Conservation (phyloP, 2,113 vertebrate genomes). For the Corythornis cristatus region DNA sequence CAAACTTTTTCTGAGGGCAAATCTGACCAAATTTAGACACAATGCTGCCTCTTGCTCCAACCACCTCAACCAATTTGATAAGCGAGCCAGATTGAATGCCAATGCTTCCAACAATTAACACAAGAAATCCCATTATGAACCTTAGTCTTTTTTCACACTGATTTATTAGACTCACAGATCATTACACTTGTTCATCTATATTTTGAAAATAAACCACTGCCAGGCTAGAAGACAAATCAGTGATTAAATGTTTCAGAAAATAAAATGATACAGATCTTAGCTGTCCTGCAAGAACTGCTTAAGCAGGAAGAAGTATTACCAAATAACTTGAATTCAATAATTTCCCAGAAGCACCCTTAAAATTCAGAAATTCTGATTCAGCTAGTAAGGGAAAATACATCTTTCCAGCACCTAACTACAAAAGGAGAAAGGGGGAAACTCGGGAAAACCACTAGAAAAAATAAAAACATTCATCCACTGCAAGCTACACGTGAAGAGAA, state of each 20-base stretch:
- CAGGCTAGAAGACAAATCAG: conserved; percentile 41
- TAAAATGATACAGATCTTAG: conserved; percentile 36
- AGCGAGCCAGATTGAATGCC: neutral
- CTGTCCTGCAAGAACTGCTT: conserved; percentile 39
- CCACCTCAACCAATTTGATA: neutral
- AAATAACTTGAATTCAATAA: conserved; percentile 50
- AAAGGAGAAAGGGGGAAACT: neutral
- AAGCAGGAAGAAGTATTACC: neutral
- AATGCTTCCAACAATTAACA: neutral
- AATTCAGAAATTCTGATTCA: neutral
- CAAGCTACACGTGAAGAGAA: neutral
- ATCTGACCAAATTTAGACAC: neutral
- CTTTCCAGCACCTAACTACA: neutral
- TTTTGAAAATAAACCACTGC: neutral
- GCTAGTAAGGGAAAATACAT: neutral
- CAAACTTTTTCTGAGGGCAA: neutral
- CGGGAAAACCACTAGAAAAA: neutral
- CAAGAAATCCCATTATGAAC: conserved; percentile 27
- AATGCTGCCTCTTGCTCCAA: neutral
- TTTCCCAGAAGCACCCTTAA: neutral
- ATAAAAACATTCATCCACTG: neutral
- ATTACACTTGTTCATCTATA: neutral
- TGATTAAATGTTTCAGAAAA: conserved; percentile 44
- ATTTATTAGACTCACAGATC: conserved; percentile 5
- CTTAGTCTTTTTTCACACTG: conserved; percentile 19